A percentile compares a stretch with the other conserved stretches of the same genome.
Evolutionary conservation across 2,797 vertebrate species (phyloP).

Genomic region (Menidia menidia): DNA sequence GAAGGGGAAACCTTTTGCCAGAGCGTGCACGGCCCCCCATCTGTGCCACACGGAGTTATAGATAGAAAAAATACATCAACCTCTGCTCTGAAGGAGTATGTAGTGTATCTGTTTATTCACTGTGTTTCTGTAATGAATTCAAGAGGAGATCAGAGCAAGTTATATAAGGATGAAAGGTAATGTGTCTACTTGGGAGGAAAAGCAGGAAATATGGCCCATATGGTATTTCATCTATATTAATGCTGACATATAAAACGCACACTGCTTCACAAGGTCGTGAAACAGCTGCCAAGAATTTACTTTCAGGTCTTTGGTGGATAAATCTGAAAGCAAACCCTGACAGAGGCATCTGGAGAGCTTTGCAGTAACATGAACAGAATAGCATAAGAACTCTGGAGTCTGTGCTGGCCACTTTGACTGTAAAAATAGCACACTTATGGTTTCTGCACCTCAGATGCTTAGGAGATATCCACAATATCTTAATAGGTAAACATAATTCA

Average conservation of each 20-base stretch:
- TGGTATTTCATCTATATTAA: conserved; percentile 28
- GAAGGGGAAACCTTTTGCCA: background rate
- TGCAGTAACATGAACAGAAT: background rate
- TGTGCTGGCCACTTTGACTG: background rate
- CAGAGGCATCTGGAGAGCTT: conserved; percentile 1
- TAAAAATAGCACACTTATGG: background rate
- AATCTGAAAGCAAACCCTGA: background rate
- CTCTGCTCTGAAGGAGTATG: background rate
- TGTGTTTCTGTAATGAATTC: conserved; percentile 12
- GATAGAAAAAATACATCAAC: conserved; percentile 24
- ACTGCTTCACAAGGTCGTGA: conserved; percentile 8
- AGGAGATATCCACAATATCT: background rate
- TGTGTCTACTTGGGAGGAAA: background rate
- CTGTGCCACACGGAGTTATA: conserved; percentile 19
- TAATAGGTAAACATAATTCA: background rate
- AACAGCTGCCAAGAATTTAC: conserved; percentile 30
- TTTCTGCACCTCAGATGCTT: background rate
- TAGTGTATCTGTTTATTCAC: conserved; percentile 13
- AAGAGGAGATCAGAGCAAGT: conserved; percentile 10
- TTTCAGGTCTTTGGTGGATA: conserved; percentile 3
- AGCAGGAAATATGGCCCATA: conserved; percentile 21
- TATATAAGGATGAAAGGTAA: conserved; percentile 4
- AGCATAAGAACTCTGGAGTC: background rate
- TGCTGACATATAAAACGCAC: conserved; percentile 17
- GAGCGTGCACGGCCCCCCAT: background rate